Evolutionary conservation across 2,113 vertebrate genomes (phyloP), one percentile per base, ranked within the genome.

Genomic region (Rhinogobius similis): DNA sequence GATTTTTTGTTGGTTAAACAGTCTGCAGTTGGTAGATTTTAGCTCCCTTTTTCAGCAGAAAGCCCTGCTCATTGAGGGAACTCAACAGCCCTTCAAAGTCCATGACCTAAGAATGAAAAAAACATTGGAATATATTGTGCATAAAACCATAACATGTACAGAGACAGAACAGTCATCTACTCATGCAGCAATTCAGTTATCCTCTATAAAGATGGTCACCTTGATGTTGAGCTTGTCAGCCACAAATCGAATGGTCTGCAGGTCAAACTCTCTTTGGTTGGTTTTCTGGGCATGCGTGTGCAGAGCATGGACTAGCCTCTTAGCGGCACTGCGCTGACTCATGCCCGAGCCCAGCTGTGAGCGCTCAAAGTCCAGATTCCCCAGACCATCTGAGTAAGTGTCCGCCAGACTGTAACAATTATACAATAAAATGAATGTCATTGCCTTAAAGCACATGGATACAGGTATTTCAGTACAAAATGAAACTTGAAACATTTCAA

Each of bases 331-430:
- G 20, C 96, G 93, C 64, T 98, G 95, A 90, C 98, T 99, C 97
- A 99, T 99, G 62, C 98, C 98, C 13, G 96, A 95, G 0, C 98
- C 97, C 0, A 96, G 94, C 87, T 98, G 97, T n/a, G 98, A 98
- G 32, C 97, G 95, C 52, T 98, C 94, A 23, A 99, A 98, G 88
- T 99, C 95, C 89, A 99, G 90, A 41, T 95, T 95, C 3, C 98
- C 98, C 86, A 98, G 93, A 67, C 97, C 97, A 77, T 99, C 96
- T 0, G 96, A 96, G 64, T 96, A 99, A 8, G 97, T 99, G 81
- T 97, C 97, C 67, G 95, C 89, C 86, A 99, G 93, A 82, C 97
- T 99, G 81, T 36, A 65, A 75, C 56, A 68, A 32, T 2, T 0
- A 62, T 7, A 53, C 13, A 36, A n/a, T 24, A 26, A 11, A 10